Evolutionary conservation across 2,113 vertebrate species (phyloP).

Genomic region (Hydropotes inermis): DNA sequence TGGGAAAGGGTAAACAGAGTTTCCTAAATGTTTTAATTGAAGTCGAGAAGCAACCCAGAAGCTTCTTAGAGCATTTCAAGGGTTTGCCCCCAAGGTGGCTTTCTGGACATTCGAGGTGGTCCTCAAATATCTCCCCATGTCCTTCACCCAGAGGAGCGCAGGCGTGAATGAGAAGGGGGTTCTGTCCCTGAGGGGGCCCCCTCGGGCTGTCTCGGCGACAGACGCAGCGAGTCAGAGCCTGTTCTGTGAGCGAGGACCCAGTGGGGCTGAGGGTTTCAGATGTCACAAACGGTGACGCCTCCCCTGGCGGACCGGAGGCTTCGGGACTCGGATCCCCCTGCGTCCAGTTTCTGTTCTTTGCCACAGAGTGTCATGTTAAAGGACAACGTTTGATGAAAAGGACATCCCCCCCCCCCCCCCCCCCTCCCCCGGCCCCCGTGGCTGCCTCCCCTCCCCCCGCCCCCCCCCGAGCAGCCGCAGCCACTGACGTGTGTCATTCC

Average conservation of each 20-base stretch:
- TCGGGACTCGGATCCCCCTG: rapidly evolving
- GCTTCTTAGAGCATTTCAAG: not conserved
- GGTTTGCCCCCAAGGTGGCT: not conserved
- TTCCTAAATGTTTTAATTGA: not conserved
- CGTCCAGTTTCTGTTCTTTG: not conserved
- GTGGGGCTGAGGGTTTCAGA: not conserved
- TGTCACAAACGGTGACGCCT: rapidly evolving
- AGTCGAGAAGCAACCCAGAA: not conserved
- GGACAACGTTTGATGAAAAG: not conserved
- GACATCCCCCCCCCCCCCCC: rapidly evolving
- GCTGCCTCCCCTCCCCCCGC: rapidly evolving
- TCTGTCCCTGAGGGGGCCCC: not conserved
- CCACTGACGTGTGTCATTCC: rapidly evolving
- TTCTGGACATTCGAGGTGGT: not conserved
- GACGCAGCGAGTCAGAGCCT: rapidly evolving
- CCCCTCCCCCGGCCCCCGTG: no score
- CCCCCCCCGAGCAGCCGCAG: rapidly evolving
- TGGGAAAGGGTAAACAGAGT: not conserved
- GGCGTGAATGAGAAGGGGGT: not conserved
- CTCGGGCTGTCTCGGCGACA: no score
- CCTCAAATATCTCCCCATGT: rapidly evolving
- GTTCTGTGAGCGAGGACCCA: rapidly evolving
- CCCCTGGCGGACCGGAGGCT: rapidly evolving
- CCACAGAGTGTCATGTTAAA: not conserved
- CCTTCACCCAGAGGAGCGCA: rapidly evolving